Conservation (phyloP, 2,113 vertebrate genomes). For the Daubentonia madagascariensis region DNA sequence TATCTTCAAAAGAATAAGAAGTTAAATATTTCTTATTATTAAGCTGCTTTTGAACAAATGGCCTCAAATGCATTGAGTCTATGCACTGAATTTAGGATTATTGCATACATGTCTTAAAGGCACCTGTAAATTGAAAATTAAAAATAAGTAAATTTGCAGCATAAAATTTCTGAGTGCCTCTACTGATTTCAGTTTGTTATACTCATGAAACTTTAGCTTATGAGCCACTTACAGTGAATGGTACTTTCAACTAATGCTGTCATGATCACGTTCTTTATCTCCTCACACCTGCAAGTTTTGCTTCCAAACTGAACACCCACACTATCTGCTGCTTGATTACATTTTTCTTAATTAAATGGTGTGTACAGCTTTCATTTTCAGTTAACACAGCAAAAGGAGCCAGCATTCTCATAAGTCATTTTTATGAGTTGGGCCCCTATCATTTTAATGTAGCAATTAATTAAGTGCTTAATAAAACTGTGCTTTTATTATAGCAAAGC, state of each 20-base stretch:
- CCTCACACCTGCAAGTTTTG: slow-evolving; percentile 18
- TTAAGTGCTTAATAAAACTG: slow-evolving; percentile 52
- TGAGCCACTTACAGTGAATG: not conserved
- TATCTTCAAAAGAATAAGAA: not conserved
- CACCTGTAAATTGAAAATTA: not conserved
- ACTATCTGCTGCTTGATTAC: not conserved
- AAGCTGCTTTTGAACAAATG: not conserved
- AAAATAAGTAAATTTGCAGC: not conserved
- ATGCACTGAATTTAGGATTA: not conserved
- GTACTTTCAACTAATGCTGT: not conserved
- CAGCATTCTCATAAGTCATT: slow-evolving; percentile 32
- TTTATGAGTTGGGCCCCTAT: slow-evolving; percentile 48
- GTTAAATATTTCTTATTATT: not conserved
- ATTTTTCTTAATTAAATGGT: slow-evolving; percentile 65
- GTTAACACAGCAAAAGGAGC: slow-evolving; percentile 51
- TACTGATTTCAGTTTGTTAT: not conserved
- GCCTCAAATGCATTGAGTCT: not conserved
- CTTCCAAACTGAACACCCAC: not conserved
- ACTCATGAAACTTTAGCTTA: not conserved
- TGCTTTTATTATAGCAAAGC: slow-evolving; percentile 47
- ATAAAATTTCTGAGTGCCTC: not conserved
- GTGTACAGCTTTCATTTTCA: slow-evolving; percentile 51
- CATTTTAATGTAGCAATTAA: slow-evolving; percentile 58
- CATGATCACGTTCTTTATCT: not conserved
- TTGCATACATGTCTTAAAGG: not conserved